These are phyloP conservation scores for Biston stratarius DNA, from an alignment of 2,888 invertebrate species.

Conservation along the genomic window DNA sequence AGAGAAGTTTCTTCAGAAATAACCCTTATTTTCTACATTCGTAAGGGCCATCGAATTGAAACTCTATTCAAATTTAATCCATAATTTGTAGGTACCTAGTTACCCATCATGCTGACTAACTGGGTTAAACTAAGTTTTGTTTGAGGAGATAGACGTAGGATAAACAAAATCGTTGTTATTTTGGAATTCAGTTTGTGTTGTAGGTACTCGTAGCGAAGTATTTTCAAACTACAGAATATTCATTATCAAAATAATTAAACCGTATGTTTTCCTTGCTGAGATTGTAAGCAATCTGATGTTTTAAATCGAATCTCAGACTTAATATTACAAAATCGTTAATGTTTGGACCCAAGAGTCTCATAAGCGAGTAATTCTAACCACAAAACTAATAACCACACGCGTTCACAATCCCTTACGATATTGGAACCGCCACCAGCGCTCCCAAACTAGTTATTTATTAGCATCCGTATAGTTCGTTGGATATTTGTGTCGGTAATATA, in stretches of 20 bases:
- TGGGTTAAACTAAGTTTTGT: slow-evolving; percentile 22
- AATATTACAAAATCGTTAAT: background rate
- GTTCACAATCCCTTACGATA: slow-evolving; percentile 1
- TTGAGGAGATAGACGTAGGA: background rate
- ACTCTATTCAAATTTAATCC: slow-evolving; percentile 3
- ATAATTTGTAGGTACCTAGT: background rate
- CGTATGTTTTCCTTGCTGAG: too few relatives aligned
- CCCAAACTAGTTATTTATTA: slow-evolving; percentile 23
- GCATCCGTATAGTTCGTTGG: slow-evolving; percentile 10
- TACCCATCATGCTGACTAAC: slow-evolving; percentile 4
- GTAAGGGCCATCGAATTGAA: background rate
- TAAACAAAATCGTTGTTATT: background rate
- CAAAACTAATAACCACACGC: slow-evolving; percentile 14
- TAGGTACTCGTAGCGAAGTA: background rate
- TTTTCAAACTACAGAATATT: background rate
- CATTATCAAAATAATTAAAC: too few relatives aligned
- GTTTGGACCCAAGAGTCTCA: background rate
- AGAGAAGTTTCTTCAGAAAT: background rate
- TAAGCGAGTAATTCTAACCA: background rate
- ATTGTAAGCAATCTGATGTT: too few relatives aligned
- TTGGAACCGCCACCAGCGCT: slow-evolving; percentile 7
- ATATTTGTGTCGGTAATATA: slow-evolving; percentile 6
- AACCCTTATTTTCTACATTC: background rate
- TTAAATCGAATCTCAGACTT: background rate
- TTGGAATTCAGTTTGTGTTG: background rate